Evolutionary conservation across 2,113 vertebrate genomes (phyloP), one percentile per base, ranked within the genome.

Genomic region (Scolopax mira): DNA sequence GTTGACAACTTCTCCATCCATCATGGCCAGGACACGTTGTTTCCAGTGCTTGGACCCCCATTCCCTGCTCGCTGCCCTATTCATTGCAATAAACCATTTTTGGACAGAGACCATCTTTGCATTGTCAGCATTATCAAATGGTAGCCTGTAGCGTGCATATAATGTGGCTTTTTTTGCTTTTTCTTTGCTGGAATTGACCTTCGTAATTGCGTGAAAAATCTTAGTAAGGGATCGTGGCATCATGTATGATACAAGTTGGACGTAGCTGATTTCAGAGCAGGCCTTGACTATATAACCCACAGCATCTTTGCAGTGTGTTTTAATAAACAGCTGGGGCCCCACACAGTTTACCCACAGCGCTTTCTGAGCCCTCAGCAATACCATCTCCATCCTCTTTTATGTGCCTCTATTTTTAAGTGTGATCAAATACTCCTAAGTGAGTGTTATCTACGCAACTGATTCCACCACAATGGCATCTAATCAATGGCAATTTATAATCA

Each of bases 51-150:
- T 10, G 73, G 70, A 57, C 31, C 28, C 27, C 37, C 7, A 24
- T 46, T 78, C 83, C 85, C 93, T 22, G 62, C 88, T 93, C 82
- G 41, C 72, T 72, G 82, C 7, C 61, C 77, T 37, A 27, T 27
- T 85, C 52, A 4, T 73, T 70, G 85, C 82, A 80, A 49, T 60
- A 66, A 74, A 94, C 58, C 27, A 85, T 22, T 72, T 54, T 54
- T 54, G 52, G 52, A 54, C 49, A 49, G 66, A 85, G 23, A 64
- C 57, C 13, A 7, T 41, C 21, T 93, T 96, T 96, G 75, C 37
- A 27, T 15, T 14, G 62, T 93, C 87, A 83, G 72, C 39, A 19
- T 93, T 35, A 30, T 44, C 77, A 88, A 72, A 72, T 2, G 10
- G 35, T 80, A 67, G 18, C 48, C 78, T 92, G 33, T 67, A 9